These are phyloP conservation scores for Atlantisia rogersi DNA, from an alignment of 2,113 vertebrate species.

Conservation along the genomic window DNA sequence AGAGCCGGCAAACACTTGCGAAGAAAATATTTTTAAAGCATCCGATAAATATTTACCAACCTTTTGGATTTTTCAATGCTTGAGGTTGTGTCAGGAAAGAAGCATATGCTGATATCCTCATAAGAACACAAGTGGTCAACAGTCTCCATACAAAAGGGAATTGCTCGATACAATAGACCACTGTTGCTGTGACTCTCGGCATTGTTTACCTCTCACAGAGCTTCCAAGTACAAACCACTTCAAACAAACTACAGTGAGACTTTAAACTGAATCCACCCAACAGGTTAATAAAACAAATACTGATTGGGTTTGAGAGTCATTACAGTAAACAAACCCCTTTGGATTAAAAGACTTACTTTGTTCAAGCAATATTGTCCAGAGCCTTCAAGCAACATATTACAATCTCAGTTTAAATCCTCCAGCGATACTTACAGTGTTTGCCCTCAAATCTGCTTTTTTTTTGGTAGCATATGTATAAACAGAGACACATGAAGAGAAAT, in stretches of 20 bases:
- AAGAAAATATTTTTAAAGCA: conserved; percentile 38
- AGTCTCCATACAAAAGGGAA: neutral
- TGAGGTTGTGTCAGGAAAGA: conserved; percentile 54
- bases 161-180: conserved; percentile 58
- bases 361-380: conserved; percentile 43
- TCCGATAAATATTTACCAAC: conserved; percentile 43
- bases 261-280: conserved; percentile 58
- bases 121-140: conserved; percentile 56
- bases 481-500: neutral
- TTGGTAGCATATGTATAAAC: conserved; percentile 1
- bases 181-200: conserved; percentile 37
- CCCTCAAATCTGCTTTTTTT: conserved; percentile 31
- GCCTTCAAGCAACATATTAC: conserved; percentile 14
- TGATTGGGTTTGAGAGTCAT: conserved; percentile 26
- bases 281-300: conserved; percentile 61
- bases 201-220: conserved; percentile 63
- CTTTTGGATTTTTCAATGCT: conserved; percentile 37
- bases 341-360: conserved; percentile 32
- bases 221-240: conserved; percentile 53
- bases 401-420: conserved; percentile 6
- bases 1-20: neutral
- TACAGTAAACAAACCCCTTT: conserved; percentile 10
- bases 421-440: conserved; percentile 23
- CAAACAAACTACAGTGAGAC: conserved; percentile 47
- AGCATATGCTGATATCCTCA: conserved; percentile 43